Percentiles rank a stretch among this genome's conserved stretches.
Evolutionary conservation across 2,888 invertebrate species (phyloP).

Genomic region (Xestobium rufovillosum): DNA sequence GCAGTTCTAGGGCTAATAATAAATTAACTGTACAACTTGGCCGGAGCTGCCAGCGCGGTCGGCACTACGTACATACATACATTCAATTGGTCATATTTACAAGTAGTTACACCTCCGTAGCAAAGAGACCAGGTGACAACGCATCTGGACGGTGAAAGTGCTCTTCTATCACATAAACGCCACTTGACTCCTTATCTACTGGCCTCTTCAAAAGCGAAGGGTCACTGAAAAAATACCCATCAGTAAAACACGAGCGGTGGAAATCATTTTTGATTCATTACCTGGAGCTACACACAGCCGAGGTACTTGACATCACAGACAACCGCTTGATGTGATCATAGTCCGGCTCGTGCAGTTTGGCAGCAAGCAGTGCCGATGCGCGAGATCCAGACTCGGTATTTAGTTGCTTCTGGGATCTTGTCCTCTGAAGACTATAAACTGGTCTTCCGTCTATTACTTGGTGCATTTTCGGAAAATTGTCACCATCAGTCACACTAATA

Average conservation of each 20-base stretch:
- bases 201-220: slow-evolving; percentile 64
- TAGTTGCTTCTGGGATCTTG: slow-evolving; percentile 71
- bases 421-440: slow-evolving; percentile 60
- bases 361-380: slow-evolving; percentile 44
- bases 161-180: slow-evolving; percentile 69
- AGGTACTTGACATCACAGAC: slow-evolving; percentile 44
- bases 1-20: slow-evolving; percentile 30
- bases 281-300: slow-evolving; percentile 41
- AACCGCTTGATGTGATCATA: slow-evolving; percentile 43
- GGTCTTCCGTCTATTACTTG: slow-evolving; percentile 42
- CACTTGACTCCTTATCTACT: slow-evolving; percentile 49
- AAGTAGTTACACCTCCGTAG: slow-evolving; percentile 64
- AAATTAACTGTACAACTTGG: slow-evolving; percentile 39
- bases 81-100: slow-evolving; percentile 11
- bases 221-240: slow-evolving; percentile 51
- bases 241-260: slow-evolving; percentile 2
- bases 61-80: slow-evolving; percentile 25
- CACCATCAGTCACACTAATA: slow-evolving; percentile 46
- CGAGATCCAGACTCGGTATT: slow-evolving; percentile 69
- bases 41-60: slow-evolving; percentile 25
- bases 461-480: slow-evolving; percentile 46
- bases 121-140: slow-evolving; percentile 51
- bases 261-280: slow-evolving; percentile 25
- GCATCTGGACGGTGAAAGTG: slow-evolving; percentile 60
- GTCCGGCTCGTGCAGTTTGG: slow-evolving; percentile 48